Evolutionary conservation across 2,113 vertebrate genomes (phyloP), one percentile per base, ranked within the genome.

Genomic region (Sebastes fasciatus): DNA sequence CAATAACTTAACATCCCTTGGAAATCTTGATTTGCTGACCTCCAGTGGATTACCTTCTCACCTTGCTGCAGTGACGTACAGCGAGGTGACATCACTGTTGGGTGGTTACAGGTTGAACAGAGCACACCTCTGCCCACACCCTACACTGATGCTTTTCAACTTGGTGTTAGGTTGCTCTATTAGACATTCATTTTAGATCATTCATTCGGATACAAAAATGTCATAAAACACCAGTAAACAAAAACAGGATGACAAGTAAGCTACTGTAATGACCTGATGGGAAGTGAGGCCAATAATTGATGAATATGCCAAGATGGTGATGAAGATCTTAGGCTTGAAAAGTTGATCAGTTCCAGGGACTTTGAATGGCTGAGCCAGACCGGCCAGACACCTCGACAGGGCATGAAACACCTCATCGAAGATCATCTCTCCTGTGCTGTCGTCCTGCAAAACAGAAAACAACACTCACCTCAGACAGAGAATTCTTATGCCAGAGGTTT

Each of bases 371-470:
- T 94, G 96, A 55, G 97, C 95, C 62, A 99, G 94, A n/a, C 98
- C 98, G 0, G 94, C 89, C 40, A 99, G 89, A 88, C 98, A 99
- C 40, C 96, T 94, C 0, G 97, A 98, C 57, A 99, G 93, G 49
- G 98, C 97, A 2, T 97, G 96, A 90, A 99, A 99, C 64, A 99
- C 97, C 92, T 99, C 97, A 83, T 99, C 98, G 62, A 99, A 99
- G 85, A 99, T 97, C 92, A 99, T 97, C 94, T 99, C 97, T 6
- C 98, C 98, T 0, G 98, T 98, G 83, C 97, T 96, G 90, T 99
- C 98, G 86, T 99, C 98, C 98, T 99, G 91, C 21, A 84, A 68
- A 58, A 66, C 9, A 68, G 45, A 74, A 26, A 42, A 49, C 11
- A 67, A 16, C 72, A 69, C 14, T 11, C 4, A 49, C 4, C 9